Evolutionary conservation across 2,888 invertebrate genomes (phyloP), one percentile per base, ranked within the genome.

Genomic region (Hybos culiciformis): DNA sequence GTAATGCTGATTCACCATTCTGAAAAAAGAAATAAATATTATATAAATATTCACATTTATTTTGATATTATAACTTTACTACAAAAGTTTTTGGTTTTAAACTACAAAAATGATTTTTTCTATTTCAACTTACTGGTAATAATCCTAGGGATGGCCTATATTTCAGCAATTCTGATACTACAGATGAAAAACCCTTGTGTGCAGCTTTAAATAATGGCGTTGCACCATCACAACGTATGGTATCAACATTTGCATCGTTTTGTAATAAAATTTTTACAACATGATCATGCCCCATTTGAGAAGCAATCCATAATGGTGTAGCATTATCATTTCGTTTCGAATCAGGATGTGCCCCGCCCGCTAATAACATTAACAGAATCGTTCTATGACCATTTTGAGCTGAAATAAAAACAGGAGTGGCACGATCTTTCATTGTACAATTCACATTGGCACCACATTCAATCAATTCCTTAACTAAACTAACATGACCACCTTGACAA

Each of bases 171-270:
- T 88, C 87, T 0, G 77, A 77, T 2, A 91, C 83, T 3, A 93
- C 92, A 9, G 83, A 83, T 3, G 81, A 74, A 65, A 91, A 90
- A 1, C 93, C 93, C 69, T 94, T 94, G 66, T 94, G 93, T 26
- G 90, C 81, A 26, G 93, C 92, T 66, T 94, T 94, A 67, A 93
- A 93, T 47, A 94, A 69, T 2, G 93, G 85, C 2, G 92, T 93
- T 29, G 92, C 92, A 34, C 93, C 93, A 68, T 93, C 90, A 70
- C 86, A 83, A 63, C 90, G 71, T 20, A 81, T 73, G 4, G 80
- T 73, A 69, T 92, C 90, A 19, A 87, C 81, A 53, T 72, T 68
- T 29, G 88, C 88, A 36, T 88, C 87, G 52, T 77, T 75, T 56
- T 77, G 77, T 49, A 92, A 70, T 54, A 94, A 71, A 56, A 79